A percentile compares a stretch with the other conserved stretches of the same genome.
Conservation (phyloP, 2,888 invertebrate species). For the Spisula solida region DNA sequence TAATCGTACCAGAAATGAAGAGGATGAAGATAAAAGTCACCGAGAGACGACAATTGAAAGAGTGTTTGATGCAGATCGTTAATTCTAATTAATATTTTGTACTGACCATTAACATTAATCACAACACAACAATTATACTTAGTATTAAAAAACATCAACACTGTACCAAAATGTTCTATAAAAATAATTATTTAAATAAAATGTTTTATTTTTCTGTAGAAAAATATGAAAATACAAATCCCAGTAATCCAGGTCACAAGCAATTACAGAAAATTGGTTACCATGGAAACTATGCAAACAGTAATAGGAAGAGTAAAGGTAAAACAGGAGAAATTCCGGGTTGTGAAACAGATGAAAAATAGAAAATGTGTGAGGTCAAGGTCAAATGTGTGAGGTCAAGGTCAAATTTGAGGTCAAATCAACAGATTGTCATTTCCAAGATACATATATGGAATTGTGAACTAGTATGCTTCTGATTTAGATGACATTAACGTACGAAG, state of each 20-base stretch:
- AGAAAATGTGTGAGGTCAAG: neutral
- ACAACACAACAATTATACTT: conserved; percentile 61
- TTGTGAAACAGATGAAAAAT: neutral
- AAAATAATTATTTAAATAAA: conserved; percentile 64
- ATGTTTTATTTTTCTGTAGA: conserved; percentile 58
- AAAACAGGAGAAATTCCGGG: conserved; percentile 15
- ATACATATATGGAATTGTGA: too few relatives aligned
- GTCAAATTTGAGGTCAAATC: too few relatives aligned
- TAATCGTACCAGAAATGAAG: neutral
- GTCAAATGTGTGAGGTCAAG: neutral
- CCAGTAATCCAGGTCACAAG: conserved; percentile 38
- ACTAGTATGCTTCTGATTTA: too few relatives aligned
- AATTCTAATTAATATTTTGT: neutral
- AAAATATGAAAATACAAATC: conserved; percentile 71
- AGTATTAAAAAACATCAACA: conserved; percentile 60
- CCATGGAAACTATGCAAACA: conserved; percentile 20
- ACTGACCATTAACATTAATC: conserved; percentile 32
- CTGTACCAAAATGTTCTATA: conserved; percentile 66
- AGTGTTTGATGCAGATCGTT: neutral
- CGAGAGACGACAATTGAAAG: neutral
- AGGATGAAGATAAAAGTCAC: neutral
- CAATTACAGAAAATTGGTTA: neutral
- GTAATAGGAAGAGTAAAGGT: neutral
- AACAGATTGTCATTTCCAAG: too few relatives aligned
- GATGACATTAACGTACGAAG: too few relatives aligned